Evolutionary conservation across 2,888 invertebrate species (phyloP), one percentile per base, ranked within the genome.

Genomic region (Andrena dorsata): DNA sequence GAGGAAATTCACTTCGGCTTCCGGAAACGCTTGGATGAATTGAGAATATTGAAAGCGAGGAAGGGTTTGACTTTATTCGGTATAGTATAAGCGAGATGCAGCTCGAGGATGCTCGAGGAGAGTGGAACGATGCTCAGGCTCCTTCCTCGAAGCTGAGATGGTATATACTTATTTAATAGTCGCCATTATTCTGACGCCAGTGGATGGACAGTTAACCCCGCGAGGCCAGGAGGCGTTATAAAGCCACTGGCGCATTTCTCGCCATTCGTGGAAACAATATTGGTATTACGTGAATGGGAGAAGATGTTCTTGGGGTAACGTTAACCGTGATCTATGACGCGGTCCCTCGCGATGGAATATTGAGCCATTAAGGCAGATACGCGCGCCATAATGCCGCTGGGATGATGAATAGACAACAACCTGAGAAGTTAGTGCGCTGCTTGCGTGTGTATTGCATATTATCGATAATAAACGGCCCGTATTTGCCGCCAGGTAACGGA

Each of bases 251-350:
- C 76, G 73, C 80, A 84, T 87, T 85, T 87, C 88, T 88, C 85
- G 69, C 85, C 79, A 83, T 88, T 88, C 86, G 83, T 73, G 88
- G 86, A 88, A 88, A 88, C 82, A 86, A 83, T 86, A 86, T 86
- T 82, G 82, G 77, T 70, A 64, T 86, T 83, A 87, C 79, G 79
- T 77, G 83, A 77, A 63, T 73, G 65, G 13, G 66, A 73, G 64
- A 72, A 70, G 83, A 75, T 61, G 74, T 65, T 72, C 75, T 32
- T 30, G 56, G 41, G 47, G 61, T 35, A 53, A 61, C 80, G 77
- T 77, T 83, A 70, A 65, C 58, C 49, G 77, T 86, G 88, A 88
- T 86, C 82, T 86, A 88, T 80, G 82, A 61, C 72, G 58, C 16
- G 56, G 66, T 56, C 60, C 70, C 66, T 63, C 58, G 32, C 76